Base-by-base conservation (phyloP, 2,888 invertebrate species). In the Andricus quercusramuli region DNA sequence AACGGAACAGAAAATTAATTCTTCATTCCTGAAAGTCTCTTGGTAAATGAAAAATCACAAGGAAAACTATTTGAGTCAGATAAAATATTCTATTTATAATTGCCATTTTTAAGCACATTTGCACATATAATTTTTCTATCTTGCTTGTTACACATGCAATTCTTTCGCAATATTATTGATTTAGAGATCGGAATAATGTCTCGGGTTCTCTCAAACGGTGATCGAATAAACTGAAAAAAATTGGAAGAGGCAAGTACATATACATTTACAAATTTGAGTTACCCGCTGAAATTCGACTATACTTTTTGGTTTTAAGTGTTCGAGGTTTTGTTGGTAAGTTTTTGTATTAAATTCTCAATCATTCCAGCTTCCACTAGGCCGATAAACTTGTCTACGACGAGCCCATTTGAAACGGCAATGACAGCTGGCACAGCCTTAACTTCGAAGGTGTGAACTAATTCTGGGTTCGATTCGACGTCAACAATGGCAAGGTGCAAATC, bases 321-420 rank as follows among this genome's bases (percentile, higher is more conserved):
- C 22, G 59, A 59, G 11, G 3, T 59, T 13, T 77, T 44, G 20
- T 85, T 81, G 13, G 89, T 89, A 83, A 95, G 90, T 88, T 96
- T 96, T 83, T 95, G 95, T 90, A 97, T 96, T 83, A 97, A 94
- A 81, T 94, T 95, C 79, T 97, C 96, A 89, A 97, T 97, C 95
- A 96, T 96, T 87, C 95, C 95, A 0, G 96, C 95, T 90, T 97
- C 97, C 0, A 97, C 96, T n/a, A 97, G 92, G 0, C 97, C 97
- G 85, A 97, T 96, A 91, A 97, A 97, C 92, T 97, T 97, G 92
- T 97, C 97, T 25, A 97, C 96, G 77, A 97, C 96, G 37, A 96
- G 94, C 3, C 97, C 97, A 90, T 97, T 96, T 79, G 95, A 95
- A 78, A 97, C 96, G 15, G 97, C 97, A 91, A 97, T 94, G 13